phyloP scores from a whole-genome alignment of 2,888 invertebrate genomes.

The Tryphoninae sp. region DNA sequence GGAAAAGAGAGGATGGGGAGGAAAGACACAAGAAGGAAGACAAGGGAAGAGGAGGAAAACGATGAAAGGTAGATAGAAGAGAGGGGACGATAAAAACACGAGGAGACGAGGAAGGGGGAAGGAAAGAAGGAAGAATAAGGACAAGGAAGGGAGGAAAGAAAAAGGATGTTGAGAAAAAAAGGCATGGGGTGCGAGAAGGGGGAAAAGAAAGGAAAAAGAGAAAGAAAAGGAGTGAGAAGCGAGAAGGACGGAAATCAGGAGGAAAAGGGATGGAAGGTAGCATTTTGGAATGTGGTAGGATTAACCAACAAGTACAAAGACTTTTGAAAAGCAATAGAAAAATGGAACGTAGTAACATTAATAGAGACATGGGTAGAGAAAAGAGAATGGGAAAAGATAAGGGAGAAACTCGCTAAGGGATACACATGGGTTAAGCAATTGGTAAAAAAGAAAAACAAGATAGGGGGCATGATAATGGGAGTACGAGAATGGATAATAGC shows the following conservation, averaged over 20 bases:
- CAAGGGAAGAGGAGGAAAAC: no score
- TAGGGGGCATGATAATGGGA: not conserved
- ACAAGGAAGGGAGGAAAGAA: no score
- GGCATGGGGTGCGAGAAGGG: no score
- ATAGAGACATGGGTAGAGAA: conserved; percentile 54
- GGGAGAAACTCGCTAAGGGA: conserved; percentile 26
- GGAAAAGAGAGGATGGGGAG: no score
- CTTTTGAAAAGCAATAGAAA: not conserved
- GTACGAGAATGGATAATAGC: conserved; percentile 10
- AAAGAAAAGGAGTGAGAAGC: not conserved
- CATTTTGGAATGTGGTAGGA: conserved; percentile 43
- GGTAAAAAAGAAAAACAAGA: conserved; percentile 9
- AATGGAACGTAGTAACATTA: conserved; percentile 30
- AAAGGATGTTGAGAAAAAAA: no score
- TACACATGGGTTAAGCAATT: conserved; percentile 34
- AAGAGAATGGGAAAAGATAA: conserved; percentile 30
- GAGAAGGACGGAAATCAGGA: not conserved
- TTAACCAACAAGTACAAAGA: not conserved
- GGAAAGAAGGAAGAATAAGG: no score
- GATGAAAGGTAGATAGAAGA: no score
- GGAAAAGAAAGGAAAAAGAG: no score
- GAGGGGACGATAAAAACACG: no score
- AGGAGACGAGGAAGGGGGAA: no score
- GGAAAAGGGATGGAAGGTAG: no score
- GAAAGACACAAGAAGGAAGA: no score